phyloP scores from a whole-genome alignment of 2,113 vertebrate species.

The Cygnus buccinator region DNA sequence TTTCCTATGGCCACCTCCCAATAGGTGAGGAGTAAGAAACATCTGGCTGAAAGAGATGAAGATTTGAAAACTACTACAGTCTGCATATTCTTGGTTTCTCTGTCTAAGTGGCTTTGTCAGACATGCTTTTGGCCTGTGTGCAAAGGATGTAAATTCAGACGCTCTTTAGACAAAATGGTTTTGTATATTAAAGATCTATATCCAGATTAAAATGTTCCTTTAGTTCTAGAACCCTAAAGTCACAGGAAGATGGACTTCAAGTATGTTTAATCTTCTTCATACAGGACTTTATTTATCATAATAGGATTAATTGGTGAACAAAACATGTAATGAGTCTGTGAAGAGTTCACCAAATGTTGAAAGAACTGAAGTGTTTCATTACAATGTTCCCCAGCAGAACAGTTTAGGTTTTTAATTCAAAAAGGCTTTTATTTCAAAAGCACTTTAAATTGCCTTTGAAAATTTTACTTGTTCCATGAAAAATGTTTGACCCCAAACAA shows the following conservation, averaged over 20 bases:
- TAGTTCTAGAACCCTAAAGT: neutral
- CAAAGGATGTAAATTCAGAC: neutral
- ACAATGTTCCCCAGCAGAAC: neutral
- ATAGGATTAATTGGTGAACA: neutral
- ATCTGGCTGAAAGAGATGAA: neutral
- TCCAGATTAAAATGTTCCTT: neutral
- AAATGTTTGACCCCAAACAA: neutral
- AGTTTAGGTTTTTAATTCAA: neutral
- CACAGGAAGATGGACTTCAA: neutral
- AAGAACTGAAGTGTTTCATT: neutral
- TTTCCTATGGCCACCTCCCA: neutral
- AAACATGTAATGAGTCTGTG: neutral
- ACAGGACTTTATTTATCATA: neutral
- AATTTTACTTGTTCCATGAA: neutral
- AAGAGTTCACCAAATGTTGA: neutral
- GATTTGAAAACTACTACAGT: neutral
- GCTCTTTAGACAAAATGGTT: neutral
- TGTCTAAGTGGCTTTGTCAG: neutral
- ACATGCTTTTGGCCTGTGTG: neutral
- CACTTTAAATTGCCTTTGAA: neutral
- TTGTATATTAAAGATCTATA: neutral
- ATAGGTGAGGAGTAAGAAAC: neutral
- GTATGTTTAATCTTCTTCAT: neutral
- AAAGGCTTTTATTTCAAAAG: neutral
- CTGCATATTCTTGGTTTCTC: neutral